Evolutionary conservation across 2,888 invertebrate species (phyloP).

Genomic region (Oscheius sp.): DNA sequence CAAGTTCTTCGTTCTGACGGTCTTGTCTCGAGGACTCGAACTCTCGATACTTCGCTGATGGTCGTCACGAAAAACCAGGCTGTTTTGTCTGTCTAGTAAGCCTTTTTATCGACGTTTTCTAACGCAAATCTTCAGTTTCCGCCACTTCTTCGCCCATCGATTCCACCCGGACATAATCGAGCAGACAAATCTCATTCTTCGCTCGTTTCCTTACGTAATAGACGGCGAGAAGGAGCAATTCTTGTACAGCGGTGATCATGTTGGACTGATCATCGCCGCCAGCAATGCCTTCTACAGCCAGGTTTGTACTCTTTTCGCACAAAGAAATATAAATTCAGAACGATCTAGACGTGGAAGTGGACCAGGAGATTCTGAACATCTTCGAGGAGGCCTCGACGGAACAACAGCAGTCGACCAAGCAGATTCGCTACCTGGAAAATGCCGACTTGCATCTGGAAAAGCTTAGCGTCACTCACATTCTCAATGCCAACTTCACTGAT

Average conservation of each 20-base stretch:
- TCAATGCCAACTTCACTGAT: neutral
- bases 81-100: constrained; percentile 61
- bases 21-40: constrained; percentile 57
- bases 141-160: constrained; percentile 69
- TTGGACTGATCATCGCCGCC: constrained; percentile 43
- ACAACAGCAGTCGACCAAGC: constrained; percentile 52
- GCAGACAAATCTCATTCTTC: constrained; percentile 40
- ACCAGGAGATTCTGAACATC: constrained; percentile 46
- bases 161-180: constrained; percentile 64
- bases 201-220: constrained; percentile 23
- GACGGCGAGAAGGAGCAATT: constrained; percentile 12
- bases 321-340: constrained; percentile 24
- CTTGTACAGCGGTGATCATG: constrained; percentile 37
- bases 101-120: neutral
- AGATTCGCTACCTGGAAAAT: constrained; percentile 66
- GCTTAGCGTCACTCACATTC: constrained; percentile 39
- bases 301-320: neutral
- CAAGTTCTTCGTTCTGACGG: constrained; percentile 63
- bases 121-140: constrained; percentile 54
- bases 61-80: constrained; percentile 56
- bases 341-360: constrained; percentile 48
- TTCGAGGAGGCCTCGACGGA: constrained; percentile 39
- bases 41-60: constrained; percentile 39
- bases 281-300: constrained; percentile 33
- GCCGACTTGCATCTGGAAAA: constrained; percentile 65